These are phyloP conservation scores for Lampris megalopsis DNA, from an alignment of 2,113 vertebrate genomes.

Conservation along the genomic window DNA sequence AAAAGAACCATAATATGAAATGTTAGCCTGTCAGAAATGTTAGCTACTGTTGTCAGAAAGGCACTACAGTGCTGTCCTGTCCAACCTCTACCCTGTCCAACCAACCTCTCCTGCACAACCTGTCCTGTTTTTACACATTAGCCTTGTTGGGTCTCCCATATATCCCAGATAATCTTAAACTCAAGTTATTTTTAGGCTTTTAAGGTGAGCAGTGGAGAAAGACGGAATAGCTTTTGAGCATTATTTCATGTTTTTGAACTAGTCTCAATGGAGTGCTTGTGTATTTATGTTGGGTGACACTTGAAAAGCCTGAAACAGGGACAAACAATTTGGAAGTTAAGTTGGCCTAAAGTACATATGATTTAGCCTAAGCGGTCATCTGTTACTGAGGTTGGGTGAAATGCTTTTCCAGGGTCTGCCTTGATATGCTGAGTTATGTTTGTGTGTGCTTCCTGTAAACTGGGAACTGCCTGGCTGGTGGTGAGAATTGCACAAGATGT, in stretches of 20 bases:
- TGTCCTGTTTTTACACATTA: constrained; percentile 1
- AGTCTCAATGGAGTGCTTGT: too few relatives aligned
- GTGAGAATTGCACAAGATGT: too few relatives aligned
- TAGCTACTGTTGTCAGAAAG: constrained; percentile 2
- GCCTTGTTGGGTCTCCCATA: constrained; percentile 4
- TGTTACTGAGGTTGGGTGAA: too few relatives aligned
- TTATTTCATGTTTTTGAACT: too few relatives aligned
- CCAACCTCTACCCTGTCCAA: constrained; percentile 4
- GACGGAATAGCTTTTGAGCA: not conserved
- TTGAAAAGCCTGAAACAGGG: too few relatives aligned
- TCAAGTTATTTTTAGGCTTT: not conserved
- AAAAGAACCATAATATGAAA: not conserved
- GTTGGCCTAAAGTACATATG: not conserved
- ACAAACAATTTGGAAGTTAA: not conserved
- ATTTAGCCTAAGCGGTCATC: not conserved
- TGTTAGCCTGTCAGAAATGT: not conserved
- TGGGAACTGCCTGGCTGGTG: too few relatives aligned
- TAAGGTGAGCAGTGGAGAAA: not conserved
- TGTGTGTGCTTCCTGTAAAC: too few relatives aligned
- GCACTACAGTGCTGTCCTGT: not conserved
- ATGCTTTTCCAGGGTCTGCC: too few relatives aligned
- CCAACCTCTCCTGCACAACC: not conserved
- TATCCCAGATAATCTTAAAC: constrained; percentile 2
- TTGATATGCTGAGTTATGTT: too few relatives aligned
- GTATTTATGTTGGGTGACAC: too few relatives aligned